phyloP scores from a whole-genome alignment of 2,888 invertebrate species.

The Lomographa bimaculata region DNA sequence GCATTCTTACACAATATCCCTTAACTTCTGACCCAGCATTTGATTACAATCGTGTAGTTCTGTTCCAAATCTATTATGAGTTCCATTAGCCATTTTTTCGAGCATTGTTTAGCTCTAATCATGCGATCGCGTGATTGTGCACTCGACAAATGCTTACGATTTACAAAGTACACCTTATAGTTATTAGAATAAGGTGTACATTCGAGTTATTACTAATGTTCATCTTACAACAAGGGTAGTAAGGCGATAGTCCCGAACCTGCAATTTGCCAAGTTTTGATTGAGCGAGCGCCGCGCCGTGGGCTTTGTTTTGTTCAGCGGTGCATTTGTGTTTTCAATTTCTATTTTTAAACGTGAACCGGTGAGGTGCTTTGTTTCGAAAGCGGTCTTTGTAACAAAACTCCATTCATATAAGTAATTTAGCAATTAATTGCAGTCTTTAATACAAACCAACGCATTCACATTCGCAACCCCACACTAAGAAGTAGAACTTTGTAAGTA shows the following conservation, averaged over 20 bases:
- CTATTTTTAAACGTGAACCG: conserved; percentile 1
- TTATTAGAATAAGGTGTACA: conserved; percentile 2
- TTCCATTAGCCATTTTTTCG: conserved; percentile 46
- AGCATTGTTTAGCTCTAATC: conserved; percentile 35
- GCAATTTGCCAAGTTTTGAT: conserved; percentile 39
- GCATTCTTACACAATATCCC: conserved; percentile 17
- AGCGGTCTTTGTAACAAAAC: no score
- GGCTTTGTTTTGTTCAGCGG: conserved; percentile 4
- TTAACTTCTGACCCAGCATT: conserved; percentile 5
- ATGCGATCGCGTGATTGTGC: conserved; percentile 38
- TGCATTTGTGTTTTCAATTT: conserved; percentile 17
- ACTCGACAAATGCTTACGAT: conserved; percentile 20
- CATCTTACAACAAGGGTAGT: conserved; percentile 23
- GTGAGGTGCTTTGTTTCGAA: no score
- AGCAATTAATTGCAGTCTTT: no score
- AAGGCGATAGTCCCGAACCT: conserved; percentile 30
- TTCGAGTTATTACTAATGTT: conserved; percentile 4
- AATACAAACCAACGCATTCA: no score
- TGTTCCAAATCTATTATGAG: conserved; percentile 50
- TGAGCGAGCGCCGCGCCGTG: conserved; percentile 29
- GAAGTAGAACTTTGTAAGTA: no score
- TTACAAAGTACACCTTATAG: conserved; percentile 2
- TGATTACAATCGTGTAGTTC: conserved; percentile 38
- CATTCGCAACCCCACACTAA: no score
- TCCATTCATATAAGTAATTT: no score